Base-by-base conservation (phyloP, 92 coral and sea anemone genomes). In the Phymanthus crucifer region DNA sequence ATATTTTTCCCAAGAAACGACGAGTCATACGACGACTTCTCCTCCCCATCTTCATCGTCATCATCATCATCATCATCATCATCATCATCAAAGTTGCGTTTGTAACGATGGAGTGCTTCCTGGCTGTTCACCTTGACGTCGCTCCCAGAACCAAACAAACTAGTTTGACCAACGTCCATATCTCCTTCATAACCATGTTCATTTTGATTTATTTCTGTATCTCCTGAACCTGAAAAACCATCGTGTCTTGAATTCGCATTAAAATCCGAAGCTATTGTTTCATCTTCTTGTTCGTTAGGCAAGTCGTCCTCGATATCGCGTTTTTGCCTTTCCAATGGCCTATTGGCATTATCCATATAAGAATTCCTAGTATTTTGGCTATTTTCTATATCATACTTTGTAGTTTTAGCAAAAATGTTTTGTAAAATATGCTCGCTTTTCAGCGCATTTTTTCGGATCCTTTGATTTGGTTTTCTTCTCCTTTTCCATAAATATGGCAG, bases 401-500 rank as follows among this genome's bases (percentile, higher is more conserved):
- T 29, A 24, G 29, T 23, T 29, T 24, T 32, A 57, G 29, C 32
- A 29, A 61, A 61, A 24, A 26, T 23, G 11, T 27, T 34, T 31
- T 40, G 32, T 24, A 34, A 50, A 26, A 27, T 33, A 47, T 21
- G 10, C 18, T 33, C 29, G 14, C 17, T 34, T 54, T 75, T 46
- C 0, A 27, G 34, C 5, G 19, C 34, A 36, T 56, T 16, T 77
- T 72, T 77, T 40, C 57, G 67, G 58, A 76, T 32, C 36, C 70
- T 47, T 32, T 38, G 68, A 31, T 54, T 67, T 4, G 37, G 6
- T 32, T 79, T 79, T 69, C 83, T 70, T 52, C 83, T 45, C 21
- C 83, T 29, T 67, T 79, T 79, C 83, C 83, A 79, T 3, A 65
- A 35, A 69, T 79, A 79, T 38, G 50, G 75, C 16, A 79, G 75